These are phyloP conservation scores for Hemaris fuciformis DNA, from an alignment of 2,888 invertebrate species.

Conservation along the genomic window DNA sequence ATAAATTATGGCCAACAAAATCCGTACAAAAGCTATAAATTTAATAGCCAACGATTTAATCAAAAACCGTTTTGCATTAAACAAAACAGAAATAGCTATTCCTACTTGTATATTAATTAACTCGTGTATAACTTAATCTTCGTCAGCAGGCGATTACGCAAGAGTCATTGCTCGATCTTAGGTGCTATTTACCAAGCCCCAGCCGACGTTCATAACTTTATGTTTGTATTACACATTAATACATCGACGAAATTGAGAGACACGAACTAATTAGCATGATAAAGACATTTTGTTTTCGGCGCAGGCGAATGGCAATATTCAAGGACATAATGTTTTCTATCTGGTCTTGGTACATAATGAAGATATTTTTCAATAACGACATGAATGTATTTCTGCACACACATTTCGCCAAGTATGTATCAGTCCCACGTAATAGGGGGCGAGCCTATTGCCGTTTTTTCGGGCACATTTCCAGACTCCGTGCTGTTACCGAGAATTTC, in stretches of 20 bases:
- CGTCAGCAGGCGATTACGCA: neutral
- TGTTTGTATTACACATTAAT: conserved; percentile 44
- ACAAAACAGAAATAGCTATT: neutral
- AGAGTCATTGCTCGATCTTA: conserved; percentile 11
- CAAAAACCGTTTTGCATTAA: neutral
- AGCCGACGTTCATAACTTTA: conserved; percentile 16
- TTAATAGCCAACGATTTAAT: neutral
- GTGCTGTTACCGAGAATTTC: no score
- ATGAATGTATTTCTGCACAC: no score
- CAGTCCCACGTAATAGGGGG: no score
- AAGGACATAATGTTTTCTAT: no score
- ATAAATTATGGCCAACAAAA: no score
- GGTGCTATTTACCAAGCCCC: conserved; percentile 18
- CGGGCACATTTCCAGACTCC: no score
- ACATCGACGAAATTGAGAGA: conserved; percentile 47
- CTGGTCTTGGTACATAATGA: no score
- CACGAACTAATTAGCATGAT: conserved; percentile 57
- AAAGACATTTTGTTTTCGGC: conserved; percentile 37
- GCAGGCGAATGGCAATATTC: neutral
- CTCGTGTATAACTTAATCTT: conserved; percentile 3
- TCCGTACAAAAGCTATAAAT: neutral
- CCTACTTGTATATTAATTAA: neutral
- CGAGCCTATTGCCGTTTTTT: no score
- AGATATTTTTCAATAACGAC: no score
- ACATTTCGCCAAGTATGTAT: no score